Percentiles rank a stretch among this genome's conserved stretches.
These are phyloP conservation scores for Watsonalla binaria DNA, from an alignment of 2,888 invertebrate species.

Conservation along the genomic window DNA sequence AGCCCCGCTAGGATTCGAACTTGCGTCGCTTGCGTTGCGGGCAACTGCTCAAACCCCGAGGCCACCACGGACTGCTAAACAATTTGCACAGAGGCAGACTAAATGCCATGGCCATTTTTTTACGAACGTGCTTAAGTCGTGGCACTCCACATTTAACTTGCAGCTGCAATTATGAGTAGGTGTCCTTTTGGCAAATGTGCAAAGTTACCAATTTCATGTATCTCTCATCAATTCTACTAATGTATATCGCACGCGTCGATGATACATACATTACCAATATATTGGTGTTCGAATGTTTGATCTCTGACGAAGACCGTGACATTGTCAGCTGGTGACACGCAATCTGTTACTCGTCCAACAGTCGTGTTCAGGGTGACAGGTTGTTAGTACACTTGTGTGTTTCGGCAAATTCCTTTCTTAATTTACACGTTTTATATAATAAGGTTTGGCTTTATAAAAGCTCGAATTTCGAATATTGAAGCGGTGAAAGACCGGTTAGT, in stretches of 20 bases:
- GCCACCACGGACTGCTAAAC: too few relatives aligned
- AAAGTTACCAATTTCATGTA: neutral
- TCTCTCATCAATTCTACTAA: neutral
- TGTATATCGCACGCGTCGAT: neutral
- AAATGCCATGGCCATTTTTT: too few relatives aligned
- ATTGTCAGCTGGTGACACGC: slow-evolving; percentile 1
- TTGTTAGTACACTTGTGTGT: neutral
- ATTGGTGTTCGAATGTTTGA: neutral
- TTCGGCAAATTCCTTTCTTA: neutral
- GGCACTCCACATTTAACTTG: too few relatives aligned
- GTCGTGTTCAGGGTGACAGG: neutral
- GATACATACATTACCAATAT: neutral
- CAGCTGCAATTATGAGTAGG: neutral
- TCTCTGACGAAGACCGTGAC: slow-evolving; percentile 3
- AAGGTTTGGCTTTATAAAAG: too few relatives aligned
- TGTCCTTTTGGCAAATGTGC: neutral
- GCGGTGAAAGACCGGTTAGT: too few relatives aligned
- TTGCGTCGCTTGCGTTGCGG: too few relatives aligned
- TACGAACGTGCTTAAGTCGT: too few relatives aligned
- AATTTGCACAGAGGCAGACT: too few relatives aligned
- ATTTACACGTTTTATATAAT: neutral
- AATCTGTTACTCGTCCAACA: neutral
- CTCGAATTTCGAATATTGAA: neutral
- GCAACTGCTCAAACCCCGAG: too few relatives aligned
- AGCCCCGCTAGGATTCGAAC: too few relatives aligned